phyloP scores from a whole-genome alignment of 2,888 invertebrate species.

The Fabriciana adippe region DNA sequence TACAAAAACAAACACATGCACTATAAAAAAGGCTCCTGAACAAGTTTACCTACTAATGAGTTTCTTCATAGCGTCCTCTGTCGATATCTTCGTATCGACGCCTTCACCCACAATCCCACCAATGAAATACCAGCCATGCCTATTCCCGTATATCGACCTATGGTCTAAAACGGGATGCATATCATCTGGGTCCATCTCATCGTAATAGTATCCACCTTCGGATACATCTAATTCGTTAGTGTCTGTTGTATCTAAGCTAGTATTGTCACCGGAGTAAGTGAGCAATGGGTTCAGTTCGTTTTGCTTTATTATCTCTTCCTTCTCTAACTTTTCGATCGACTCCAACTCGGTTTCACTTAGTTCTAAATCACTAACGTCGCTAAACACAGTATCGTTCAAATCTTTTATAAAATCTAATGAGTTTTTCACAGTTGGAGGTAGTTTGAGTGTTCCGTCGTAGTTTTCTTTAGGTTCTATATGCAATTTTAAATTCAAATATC shows the following conservation, averaged over 20 bases:
- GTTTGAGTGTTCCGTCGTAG: slow-evolving; percentile 58
- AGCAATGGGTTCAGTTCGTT: slow-evolving; percentile 72
- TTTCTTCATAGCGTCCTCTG: slow-evolving; percentile 87
- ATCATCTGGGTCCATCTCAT: slow-evolving; percentile 77
- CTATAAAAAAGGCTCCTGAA: slow-evolving; percentile 52
- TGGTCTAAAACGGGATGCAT: slow-evolving; percentile 83
- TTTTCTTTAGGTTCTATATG: slow-evolving; percentile 87
- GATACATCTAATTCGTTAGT: slow-evolving; percentile 61
- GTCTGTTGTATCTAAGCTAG: slow-evolving; percentile 52
- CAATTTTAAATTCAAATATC: slow-evolving; percentile 94
- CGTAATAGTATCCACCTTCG: slow-evolving; percentile 69
- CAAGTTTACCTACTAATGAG: slow-evolving; percentile 90
- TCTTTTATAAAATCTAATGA: slow-evolving; percentile 84
- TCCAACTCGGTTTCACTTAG: slow-evolving; percentile 84
- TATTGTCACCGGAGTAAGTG: slow-evolving; percentile 60
- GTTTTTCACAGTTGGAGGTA: slow-evolving; percentile 78
- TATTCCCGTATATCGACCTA: slow-evolving; percentile 84
- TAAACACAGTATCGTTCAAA: slow-evolving; percentile 84
- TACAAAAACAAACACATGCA: neutral
- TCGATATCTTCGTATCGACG: slow-evolving; percentile 84
- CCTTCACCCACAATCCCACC: slow-evolving; percentile 90
- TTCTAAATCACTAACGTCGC: slow-evolving; percentile 85
- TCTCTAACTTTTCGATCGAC: slow-evolving; percentile 80
- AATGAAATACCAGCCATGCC: slow-evolving; percentile 92
- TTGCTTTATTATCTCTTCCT: slow-evolving; percentile 71